Evolutionary conservation across 2,888 invertebrate species (phyloP).

Genomic region (Cancer borealis): DNA sequence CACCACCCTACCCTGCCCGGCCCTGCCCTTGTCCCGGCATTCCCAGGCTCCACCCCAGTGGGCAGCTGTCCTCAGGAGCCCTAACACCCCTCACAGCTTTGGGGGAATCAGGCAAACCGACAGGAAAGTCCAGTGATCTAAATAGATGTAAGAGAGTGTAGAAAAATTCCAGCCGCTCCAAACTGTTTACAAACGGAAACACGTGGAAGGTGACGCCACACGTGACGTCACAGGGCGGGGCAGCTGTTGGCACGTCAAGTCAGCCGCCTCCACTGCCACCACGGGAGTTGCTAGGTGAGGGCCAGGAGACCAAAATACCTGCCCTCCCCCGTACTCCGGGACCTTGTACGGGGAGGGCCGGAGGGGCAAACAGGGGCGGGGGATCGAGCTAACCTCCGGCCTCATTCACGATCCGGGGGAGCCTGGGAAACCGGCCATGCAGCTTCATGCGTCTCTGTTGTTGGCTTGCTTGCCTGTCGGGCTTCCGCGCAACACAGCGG

Average conservation of each 20-base stretch:
- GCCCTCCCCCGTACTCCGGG: slow-evolving; percentile 44
- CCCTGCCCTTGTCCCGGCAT: slow-evolving; percentile 14
- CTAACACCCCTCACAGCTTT: not conserved
- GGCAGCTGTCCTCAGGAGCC: not conserved
- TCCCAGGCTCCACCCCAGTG: not conserved
- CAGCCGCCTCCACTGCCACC: slow-evolving; percentile 16
- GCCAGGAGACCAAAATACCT: slow-evolving; percentile 50
- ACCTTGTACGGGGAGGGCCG: not conserved
- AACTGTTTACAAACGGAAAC: slow-evolving; percentile 69
- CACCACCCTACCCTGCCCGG: not conserved
- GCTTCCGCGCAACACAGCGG: not conserved
- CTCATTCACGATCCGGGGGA: slow-evolving; percentile 31
- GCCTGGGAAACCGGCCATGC: not conserved
- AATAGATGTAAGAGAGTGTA: not conserved
- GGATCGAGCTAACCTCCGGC: not conserved
- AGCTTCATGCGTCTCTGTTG: not conserved
- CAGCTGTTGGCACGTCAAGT: slow-evolving; percentile 51
- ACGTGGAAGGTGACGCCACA: slow-evolving; percentile 62
- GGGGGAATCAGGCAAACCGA: slow-evolving; percentile 22
- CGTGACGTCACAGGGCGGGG: slow-evolving; percentile 65
- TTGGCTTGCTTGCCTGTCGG: not conserved
- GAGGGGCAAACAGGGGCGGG: not conserved
- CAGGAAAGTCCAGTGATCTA: slow-evolving; percentile 33
- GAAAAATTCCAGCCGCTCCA: not conserved
- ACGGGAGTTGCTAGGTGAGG: slow-evolving; percentile 61